These are phyloP conservation scores for Aspidiotus rigidus DNA, from an alignment of 2,888 invertebrate species.

Conservation along the genomic window DNA sequence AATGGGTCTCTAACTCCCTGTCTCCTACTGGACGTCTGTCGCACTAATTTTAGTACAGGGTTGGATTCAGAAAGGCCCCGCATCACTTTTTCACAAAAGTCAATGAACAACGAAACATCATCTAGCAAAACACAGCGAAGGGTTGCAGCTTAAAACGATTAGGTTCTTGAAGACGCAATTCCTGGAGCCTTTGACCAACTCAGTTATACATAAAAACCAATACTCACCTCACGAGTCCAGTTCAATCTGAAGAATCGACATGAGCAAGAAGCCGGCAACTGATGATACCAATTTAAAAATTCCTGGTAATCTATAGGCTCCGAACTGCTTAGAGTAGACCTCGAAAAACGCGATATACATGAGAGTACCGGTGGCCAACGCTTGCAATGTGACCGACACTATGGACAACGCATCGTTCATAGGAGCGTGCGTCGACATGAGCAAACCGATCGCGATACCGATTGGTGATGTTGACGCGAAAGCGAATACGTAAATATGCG, in stretches of 20 bases:
- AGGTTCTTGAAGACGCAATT: too few relatives aligned
- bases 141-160: too few relatives aligned
- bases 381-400: conserved; percentile 50
- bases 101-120: too few relatives aligned
- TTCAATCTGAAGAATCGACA: conserved; percentile 41
- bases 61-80: too few relatives aligned
- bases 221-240: not conserved
- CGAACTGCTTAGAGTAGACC: conserved; percentile 50
- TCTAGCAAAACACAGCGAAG: too few relatives aligned
- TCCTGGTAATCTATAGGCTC: conserved; percentile 46
- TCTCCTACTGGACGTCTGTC: too few relatives aligned
- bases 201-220: too few relatives aligned
- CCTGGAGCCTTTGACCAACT: too few relatives aligned
- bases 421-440: conserved; percentile 23
- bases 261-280: conserved; percentile 49
- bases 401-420: conserved; percentile 33
- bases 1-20: too few relatives aligned
- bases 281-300: conserved; percentile 50
- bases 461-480: conserved; percentile 59
- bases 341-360: conserved; percentile 74
- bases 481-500: conserved; percentile 50
- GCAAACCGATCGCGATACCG: conserved; percentile 55
- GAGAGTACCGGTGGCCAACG: conserved; percentile 67
- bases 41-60: too few relatives aligned
- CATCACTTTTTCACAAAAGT: too few relatives aligned